Evolutionary conservation across 1,140 invertebrate species (phyloP), one percentile per base, ranked within the genome.

Genomic region (Scaptomyza montana): DNA sequence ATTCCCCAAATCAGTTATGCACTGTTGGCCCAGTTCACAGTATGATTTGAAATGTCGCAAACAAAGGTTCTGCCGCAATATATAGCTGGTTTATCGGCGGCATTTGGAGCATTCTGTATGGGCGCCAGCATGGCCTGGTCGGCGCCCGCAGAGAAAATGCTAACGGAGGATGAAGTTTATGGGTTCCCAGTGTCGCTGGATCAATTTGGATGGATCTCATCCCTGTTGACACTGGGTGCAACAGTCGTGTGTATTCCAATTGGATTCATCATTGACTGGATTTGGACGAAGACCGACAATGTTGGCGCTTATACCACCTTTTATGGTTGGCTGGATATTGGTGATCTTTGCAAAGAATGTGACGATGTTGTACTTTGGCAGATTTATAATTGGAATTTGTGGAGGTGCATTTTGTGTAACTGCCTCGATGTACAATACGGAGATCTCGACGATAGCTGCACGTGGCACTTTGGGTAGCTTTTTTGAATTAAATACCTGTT

Each of bases 241-340:
- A 93, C 94, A 28, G 87, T 93, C 2, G 94, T 94, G 5, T 95
- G 95, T 53, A 92, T 95, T 1, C 92, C 94, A 0, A 94, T 94
- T 13, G 95, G 94, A 21, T 92, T 95, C 41, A 77, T 94, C 5
- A 94, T 95, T n/a, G 95, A 96, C 68, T 89, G 93, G 28, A 92
- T 96, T 96, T 47, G 96, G 96, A 3, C 89, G 96, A 12, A 96
- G 94, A 81, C 91, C 91, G 9, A 93, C 95, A 0, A 94, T 97
- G 92, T 68, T 96, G 6, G 75, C 94, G 0, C 92, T 95, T 1
- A 93, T 94, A 0, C 61, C 95, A 1, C 95, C 95, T 0, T 96
- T 95, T 80, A 92, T 94, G 1, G 57, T 94, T 4, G 96, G 96
- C 5, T 97, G 96, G 95, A 59, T 93, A 0, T 75, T 95, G 0